Evolutionary conservation across 2,797 vertebrate species (phyloP).

Genomic region (Hirundo rustica): DNA sequence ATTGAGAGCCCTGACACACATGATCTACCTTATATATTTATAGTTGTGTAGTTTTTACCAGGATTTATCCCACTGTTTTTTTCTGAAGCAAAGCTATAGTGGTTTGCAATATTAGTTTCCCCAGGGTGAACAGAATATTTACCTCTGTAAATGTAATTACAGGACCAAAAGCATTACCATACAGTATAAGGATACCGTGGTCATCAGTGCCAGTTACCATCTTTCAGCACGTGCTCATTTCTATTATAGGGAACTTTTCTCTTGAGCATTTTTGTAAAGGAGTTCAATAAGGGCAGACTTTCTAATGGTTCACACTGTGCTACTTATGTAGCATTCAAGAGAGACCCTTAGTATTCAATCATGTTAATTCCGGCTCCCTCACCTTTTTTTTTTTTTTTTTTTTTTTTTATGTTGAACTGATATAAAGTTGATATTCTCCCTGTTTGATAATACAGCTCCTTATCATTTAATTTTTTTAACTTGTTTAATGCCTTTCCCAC

Average conservation of each 20-base stretch:
- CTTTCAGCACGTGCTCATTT: background rate
- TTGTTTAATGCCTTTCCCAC: background rate
- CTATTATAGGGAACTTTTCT: background rate
- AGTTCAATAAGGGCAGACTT: background rate
- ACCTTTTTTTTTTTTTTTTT: background rate
- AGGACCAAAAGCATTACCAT: background rate
- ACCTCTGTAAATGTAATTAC: background rate
- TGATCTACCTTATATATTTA: background rate
- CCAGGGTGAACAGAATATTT: background rate
- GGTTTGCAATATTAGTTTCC: background rate
- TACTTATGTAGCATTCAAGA: background rate
- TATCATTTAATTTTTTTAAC: conserved; percentile 28
- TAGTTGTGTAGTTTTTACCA: background rate
- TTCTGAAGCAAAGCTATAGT: background rate
- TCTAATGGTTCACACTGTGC: background rate
- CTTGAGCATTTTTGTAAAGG: background rate
- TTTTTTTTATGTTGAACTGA: background rate
- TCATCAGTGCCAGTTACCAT: background rate
- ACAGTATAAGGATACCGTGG: background rate
- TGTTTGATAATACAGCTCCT: background rate
- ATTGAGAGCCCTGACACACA: background rate
- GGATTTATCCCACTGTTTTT: background rate
- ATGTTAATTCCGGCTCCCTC: background rate
- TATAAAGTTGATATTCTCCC: background rate
- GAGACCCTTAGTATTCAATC: background rate